Conservation (phyloP, 2,888 invertebrate genomes). For the Craniophora ligustri region DNA sequence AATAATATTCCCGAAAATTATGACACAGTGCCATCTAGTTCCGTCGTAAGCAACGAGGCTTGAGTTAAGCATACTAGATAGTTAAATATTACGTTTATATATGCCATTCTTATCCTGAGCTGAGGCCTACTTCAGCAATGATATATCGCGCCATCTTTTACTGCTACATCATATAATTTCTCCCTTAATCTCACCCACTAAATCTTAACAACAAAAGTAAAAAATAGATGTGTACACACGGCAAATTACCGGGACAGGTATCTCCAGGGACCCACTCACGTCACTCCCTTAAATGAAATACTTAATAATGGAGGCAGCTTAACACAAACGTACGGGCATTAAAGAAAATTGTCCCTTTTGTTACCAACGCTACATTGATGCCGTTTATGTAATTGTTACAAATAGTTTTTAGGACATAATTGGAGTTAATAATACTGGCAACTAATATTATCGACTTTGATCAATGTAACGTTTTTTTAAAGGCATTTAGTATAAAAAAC, state of each 20-base stretch:
- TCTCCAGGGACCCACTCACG: constrained; percentile 74
- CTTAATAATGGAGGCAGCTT: constrained; percentile 82
- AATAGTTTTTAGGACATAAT: constrained; percentile 48
- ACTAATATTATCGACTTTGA: no score
- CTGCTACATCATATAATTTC: constrained; percentile 4
- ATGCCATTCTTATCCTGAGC: no score
- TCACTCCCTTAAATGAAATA: constrained; percentile 82
- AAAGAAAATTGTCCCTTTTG: constrained; percentile 70
- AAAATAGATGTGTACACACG: constrained; percentile 72
- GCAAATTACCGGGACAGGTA: constrained; percentile 85
- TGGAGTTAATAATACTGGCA: constrained; percentile 42
- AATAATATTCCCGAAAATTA: no score
- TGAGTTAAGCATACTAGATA: no score
- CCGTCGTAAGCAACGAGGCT: no score
- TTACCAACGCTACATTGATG: constrained; percentile 69
- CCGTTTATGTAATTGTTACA: constrained; percentile 47
- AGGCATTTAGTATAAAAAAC: no score
- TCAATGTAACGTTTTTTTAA: no score
- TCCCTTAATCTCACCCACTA: constrained; percentile 63
- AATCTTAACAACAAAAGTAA: constrained; percentile 73
- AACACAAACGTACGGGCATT: constrained; percentile 70
- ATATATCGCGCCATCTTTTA: background rate
- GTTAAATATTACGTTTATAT: no score
- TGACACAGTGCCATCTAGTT: no score
- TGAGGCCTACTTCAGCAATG: constrained; percentile 1